These are phyloP conservation scores for Nanorana parkeri DNA, from an alignment of 2,113 vertebrate genomes.

Conservation along the genomic window DNA sequence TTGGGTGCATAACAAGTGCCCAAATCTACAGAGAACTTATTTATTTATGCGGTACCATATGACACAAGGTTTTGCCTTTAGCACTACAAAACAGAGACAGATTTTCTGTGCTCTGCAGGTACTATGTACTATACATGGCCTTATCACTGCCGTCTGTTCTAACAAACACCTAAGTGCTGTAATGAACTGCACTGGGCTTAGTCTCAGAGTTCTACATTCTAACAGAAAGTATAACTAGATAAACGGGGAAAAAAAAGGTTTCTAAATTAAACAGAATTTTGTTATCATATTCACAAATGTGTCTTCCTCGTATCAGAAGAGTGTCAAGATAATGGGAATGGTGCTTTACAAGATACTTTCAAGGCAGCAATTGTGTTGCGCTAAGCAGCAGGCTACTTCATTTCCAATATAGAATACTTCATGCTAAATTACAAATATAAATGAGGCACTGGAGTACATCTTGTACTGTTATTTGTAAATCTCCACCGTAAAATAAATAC, in stretches of 20 bases:
- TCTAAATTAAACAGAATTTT: constrained; percentile 10
- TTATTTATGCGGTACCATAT: constrained; percentile 69
- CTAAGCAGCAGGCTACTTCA: background rate
- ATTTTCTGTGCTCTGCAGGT: constrained; percentile 60
- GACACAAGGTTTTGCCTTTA: constrained; percentile 67
- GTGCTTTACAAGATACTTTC: background rate
- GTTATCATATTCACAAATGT: constrained; percentile 13
- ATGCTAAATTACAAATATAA: background rate
- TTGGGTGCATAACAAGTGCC: constrained; percentile 63
- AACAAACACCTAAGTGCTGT: background rate
- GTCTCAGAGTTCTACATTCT: background rate
- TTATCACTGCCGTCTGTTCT: constrained; percentile 30
- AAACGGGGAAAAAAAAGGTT: background rate
- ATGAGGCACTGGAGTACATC: background rate
- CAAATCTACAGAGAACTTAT: constrained; percentile 63
- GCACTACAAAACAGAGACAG: constrained; percentile 64
- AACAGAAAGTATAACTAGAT: background rate
- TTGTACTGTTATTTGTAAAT: background rate
- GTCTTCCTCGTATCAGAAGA: background rate
- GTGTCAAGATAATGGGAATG: background rate
- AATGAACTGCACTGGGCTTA: background rate
- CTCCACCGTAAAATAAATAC: background rate
- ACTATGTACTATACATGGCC: constrained; percentile 49
- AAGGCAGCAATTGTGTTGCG: background rate
- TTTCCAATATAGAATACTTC: too few relatives aligned